phyloP scores from a whole-genome alignment of 2,797 vertebrate genomes.

The Pipistrellus kuhlii region DNA sequence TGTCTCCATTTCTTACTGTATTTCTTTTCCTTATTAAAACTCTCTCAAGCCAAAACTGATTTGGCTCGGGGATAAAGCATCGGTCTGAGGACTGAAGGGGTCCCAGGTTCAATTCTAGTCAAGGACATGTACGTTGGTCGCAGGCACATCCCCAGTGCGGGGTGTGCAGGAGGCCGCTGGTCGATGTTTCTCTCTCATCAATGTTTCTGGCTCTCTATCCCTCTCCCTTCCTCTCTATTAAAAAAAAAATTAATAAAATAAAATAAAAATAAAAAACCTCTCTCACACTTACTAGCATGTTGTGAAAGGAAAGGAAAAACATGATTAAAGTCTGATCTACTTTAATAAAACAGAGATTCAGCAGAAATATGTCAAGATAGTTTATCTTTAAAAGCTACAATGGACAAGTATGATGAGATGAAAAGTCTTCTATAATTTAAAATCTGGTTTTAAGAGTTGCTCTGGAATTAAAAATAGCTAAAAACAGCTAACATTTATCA shows the following conservation, averaged over 20 bases:
- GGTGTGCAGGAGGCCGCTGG: too few relatives aligned
- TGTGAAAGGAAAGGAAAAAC: slow-evolving; percentile 24
- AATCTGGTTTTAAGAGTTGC: background rate
- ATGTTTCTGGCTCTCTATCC: background rate
- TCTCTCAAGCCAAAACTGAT: background rate
- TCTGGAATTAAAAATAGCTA: slow-evolving; percentile 44
- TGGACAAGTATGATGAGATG: background rate
- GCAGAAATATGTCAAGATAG: background rate
- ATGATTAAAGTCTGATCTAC: background rate
- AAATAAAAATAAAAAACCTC: too few relatives aligned
- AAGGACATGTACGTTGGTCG: too few relatives aligned
- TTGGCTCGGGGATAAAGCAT: too few relatives aligned
- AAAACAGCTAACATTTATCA: background rate
- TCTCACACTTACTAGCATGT: background rate
- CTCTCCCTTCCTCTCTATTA: too few relatives aligned
- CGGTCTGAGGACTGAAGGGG: too few relatives aligned
- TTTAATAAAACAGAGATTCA: background rate
- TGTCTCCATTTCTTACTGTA: slow-evolving; percentile 20
- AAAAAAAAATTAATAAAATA: too few relatives aligned
- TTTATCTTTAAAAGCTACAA: background rate
- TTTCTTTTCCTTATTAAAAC: slow-evolving; percentile 38
- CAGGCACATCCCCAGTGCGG: too few relatives aligned
- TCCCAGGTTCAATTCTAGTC: too few relatives aligned
- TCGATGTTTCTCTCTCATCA: too few relatives aligned
- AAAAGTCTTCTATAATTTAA: slow-evolving; percentile 8